Base-by-base conservation (phyloP, 2,888 invertebrate genomes). In the Plagodis pulveraria region DNA sequence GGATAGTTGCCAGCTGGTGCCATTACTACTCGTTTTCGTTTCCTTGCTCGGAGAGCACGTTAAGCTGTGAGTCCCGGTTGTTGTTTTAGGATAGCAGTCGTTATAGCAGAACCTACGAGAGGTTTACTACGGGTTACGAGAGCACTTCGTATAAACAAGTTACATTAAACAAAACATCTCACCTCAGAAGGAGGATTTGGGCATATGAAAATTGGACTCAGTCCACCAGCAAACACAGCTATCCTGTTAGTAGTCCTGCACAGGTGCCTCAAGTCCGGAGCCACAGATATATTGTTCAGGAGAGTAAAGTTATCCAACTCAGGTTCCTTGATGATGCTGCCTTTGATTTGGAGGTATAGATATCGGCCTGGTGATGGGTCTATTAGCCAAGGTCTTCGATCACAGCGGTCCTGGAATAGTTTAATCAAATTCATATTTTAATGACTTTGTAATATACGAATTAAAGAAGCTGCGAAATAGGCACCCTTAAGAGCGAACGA, bases 181-280 rank as follows among this genome's bases (percentile, higher is more conserved):
- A 80, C 80, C 69, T 72, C 72, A 58, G 89, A 83, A 0, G 87
- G 87, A 6, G 93, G 93, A 63, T 86, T 84, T 0, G 94, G 94
- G 66, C 95, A 95, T 44, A 95, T 94, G 48, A 94, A 93, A 40
- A 93, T 93, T 12, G 94, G 94, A 0, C 94, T 81, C n/a, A 92
- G 72, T 34, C 95, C 94, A 0, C 96, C 96, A 46, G 96, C 95
- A 77, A 97, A 96, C 5, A 98, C 94, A 5, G 96, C 95, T 61
- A 97, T 95, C 52, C 98, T 93, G 73, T 98, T 97, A 52, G 94
- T 94, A 7, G 97, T 97, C 57, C 94, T 93, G 80, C 98, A 98
- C 55, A 90, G 89, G 82, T 89, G 93, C 59, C 89, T 87, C 59
- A 90, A 84, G 63, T 93, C 94, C 70, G 88, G 94, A 63, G 86